These are phyloP conservation scores for Ctenopoma kingsleyae DNA, from an alignment of 2,797 vertebrate genomes.

Conservation along the genomic window DNA sequence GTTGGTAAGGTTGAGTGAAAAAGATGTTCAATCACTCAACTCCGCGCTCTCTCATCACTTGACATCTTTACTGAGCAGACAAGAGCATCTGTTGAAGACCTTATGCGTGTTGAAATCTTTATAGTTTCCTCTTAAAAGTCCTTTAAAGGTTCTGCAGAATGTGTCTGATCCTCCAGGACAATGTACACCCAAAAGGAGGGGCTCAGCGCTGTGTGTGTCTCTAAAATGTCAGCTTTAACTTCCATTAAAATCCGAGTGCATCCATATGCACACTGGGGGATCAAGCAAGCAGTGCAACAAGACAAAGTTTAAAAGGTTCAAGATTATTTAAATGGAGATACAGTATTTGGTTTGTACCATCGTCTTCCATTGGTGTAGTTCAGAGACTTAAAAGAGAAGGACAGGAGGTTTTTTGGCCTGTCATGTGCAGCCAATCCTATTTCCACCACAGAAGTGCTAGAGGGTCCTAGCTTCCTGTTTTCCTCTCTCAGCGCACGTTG, in stretches of 20 bases:
- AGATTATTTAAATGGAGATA: too few species aligned
- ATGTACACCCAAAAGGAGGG: too few species aligned
- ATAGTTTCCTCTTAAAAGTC: conserved; percentile 14
- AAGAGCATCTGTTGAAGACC: conserved; percentile 1
- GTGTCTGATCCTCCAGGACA: too few species aligned
- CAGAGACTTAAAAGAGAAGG: conserved; percentile 64
- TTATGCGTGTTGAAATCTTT: conserved; percentile 1
- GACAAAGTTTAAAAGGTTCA: too few species aligned
- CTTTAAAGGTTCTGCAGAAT: too few species aligned
- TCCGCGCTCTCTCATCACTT: conserved; percentile 23
- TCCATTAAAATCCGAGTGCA: too few species aligned
- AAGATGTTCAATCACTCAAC: not conserved
- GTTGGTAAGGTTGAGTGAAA: too few species aligned
- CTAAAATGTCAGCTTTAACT: too few species aligned
- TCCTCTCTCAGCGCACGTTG: conserved; percentile 47
- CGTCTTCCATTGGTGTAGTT: conserved; percentile 68
- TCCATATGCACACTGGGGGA: too few species aligned
- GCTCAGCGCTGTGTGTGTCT: too few species aligned
- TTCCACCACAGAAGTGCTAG: not conserved
- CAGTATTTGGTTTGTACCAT: too few species aligned
- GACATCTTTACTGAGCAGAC: conserved; percentile 1
- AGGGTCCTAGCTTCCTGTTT: conserved; percentile 64
- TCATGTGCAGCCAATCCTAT: conserved; percentile 13
- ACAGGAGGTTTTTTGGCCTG: conserved; percentile 28
- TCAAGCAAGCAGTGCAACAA: too few species aligned